Base-by-base conservation (phyloP, 2,113 vertebrate genomes). In the Cyprinus carpio region DNA sequence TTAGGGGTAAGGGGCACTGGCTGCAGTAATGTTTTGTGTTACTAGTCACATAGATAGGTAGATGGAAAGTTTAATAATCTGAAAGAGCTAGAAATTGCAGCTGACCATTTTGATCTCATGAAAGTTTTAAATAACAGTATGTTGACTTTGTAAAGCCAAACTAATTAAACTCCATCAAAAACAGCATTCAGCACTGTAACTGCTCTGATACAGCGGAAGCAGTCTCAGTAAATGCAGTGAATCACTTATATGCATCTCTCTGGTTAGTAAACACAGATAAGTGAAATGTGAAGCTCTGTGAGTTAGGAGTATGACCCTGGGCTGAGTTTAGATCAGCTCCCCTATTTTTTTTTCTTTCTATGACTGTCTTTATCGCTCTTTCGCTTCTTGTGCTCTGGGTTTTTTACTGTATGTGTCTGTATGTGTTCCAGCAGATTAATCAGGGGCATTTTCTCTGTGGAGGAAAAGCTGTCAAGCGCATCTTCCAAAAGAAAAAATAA, bases 1-100 rank as follows among this genome's bases (percentile, higher is more conserved):
- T 83, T 58, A 85, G 87, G 4, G 23, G n/a, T n/a, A n/a, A n/a
- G n/a, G 34, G 5, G 69, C 49, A 51, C 34, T 31, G 79, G 16
- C 43, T 65, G 12, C 31, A 75, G 56, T n/a, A 46, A 67, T 46
- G 46, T 83, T 64, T 31, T 46, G 60, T n/a, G 46, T 18, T 60
- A 67, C 78, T 58, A 34, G 65, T 34, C 65, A 16, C 12, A 16
- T 75, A 27, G 37, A 46, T 74, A 2, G 69, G 16, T 40, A 15
- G 10, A 74, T 74, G 11, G 37, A 74, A n/a, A 11, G n/a, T 46
- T 46, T 74, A 9, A n/a, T 43, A 4, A 25, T 43, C 18, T 43
- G 69, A 43, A 74, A 74, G 12, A 2, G 5, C 62, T 65, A 29
- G 56, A n/a, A 10, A 8, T n/a, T n/a, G 9, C 23, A n/a, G 0